Conservation (phyloP, 2,797 vertebrate species). For the Argyrosomus regius region DNA sequence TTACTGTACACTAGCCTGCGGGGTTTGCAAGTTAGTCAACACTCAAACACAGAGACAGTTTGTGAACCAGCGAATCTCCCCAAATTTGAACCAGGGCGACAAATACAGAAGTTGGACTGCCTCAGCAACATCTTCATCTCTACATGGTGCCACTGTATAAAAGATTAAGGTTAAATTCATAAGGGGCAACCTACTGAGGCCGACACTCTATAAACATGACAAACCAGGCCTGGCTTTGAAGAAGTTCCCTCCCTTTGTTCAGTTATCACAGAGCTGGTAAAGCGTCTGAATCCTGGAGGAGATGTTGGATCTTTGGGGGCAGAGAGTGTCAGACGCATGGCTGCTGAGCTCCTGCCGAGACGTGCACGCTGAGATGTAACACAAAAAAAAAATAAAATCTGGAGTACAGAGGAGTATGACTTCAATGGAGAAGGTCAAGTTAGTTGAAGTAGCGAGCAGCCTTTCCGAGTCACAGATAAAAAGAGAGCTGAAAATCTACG, state of each 20-base stretch:
- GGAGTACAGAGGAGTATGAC: constrained; percentile 16
- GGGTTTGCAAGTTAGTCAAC: no score
- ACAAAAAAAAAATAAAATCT: constrained; percentile 8
- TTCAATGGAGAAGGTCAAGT: constrained; percentile 60
- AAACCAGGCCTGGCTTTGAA: constrained; percentile 18
- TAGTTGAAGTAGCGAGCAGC: constrained; percentile 48
- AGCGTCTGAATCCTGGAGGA: neutral
- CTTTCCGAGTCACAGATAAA: constrained; percentile 42
- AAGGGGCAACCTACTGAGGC: neutral
- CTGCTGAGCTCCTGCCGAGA: constrained; percentile 34
- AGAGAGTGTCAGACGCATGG: constrained; percentile 1
- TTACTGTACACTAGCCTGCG: no score
- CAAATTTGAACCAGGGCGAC: no score
- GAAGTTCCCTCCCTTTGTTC: neutral
- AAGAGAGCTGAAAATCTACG: constrained; percentile 40
- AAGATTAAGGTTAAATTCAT: constrained; percentile 27
- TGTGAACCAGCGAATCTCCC: neutral
- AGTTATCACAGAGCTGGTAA: constrained; percentile 19
- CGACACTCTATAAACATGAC: constrained; percentile 23
- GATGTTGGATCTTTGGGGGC: neutral
- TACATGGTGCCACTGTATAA: neutral
- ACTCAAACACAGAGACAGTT: neutral
- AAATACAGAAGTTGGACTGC: neutral
- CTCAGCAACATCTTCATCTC: neutral
- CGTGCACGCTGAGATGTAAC: constrained; percentile 35